Conservation (phyloP, 2,888 invertebrate species). For the Eledona agricola region DNA sequence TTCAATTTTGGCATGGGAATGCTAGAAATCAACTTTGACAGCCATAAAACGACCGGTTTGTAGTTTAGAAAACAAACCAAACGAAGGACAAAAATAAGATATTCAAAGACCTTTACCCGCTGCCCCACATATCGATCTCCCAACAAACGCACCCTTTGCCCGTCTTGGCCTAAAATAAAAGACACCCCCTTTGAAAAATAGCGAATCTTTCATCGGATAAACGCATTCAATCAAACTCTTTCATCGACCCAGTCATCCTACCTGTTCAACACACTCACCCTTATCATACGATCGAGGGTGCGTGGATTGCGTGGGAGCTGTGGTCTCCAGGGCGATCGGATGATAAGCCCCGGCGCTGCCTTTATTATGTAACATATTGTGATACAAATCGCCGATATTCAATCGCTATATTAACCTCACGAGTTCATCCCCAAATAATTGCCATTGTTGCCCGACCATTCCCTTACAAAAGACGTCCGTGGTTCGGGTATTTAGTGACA, state of each 20-base stretch:
- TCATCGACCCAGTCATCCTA: slow-evolving; percentile 9
- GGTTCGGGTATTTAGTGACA: slow-evolving; percentile 46
- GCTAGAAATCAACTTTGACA: no score
- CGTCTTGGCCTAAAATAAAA: no score
- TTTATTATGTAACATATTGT: slow-evolving; percentile 49
- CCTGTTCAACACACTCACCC: slow-evolving; percentile 24
- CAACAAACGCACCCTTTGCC: slow-evolving; percentile 2
- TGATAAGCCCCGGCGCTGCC: slow-evolving; percentile 44
- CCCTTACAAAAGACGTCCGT: slow-evolving; percentile 15
- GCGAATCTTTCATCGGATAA: slow-evolving; percentile 11
- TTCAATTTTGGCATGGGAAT: no score
- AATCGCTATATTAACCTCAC: slow-evolving; percentile 39
- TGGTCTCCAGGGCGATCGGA: slow-evolving; percentile 50
- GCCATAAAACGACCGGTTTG: no score
- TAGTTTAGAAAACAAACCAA: no score
- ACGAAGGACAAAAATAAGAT: no score
- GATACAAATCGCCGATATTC: slow-evolving; percentile 44
- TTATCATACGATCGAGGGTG: slow-evolving; percentile 12
- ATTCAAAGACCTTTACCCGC: no score
- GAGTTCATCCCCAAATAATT: slow-evolving; percentile 36
- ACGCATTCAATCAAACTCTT: slow-evolving; percentile 15
- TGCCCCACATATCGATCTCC: slow-evolving; percentile 16
- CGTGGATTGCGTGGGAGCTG: slow-evolving; percentile 50
- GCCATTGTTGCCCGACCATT: slow-evolving; percentile 35
- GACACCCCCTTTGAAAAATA: slow-evolving; percentile 10